Evolutionary conservation across 2,888 invertebrate species (phyloP), one percentile per base, ranked within the genome.

Genomic region (Archips crataeganus): DNA sequence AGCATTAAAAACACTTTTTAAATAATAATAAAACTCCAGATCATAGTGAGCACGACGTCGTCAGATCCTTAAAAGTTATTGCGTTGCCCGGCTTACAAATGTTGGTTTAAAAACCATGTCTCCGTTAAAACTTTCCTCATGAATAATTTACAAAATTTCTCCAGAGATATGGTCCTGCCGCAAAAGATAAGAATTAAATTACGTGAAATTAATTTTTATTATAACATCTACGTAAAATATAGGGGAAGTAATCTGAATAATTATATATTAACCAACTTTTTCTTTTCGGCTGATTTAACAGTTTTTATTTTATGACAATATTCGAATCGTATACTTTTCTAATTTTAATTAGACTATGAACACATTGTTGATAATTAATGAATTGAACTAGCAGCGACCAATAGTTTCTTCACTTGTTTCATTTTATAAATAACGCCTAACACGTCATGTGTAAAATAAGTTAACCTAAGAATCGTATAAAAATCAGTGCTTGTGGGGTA

Each of bases 61-160:
- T 76, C 80, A 85, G 87, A 82, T 82, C 84, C 81, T 76, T 77
- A 78, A 77, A 84, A 90, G 84, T 87, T 85, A 89, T 86, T 85
- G 85, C 88, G 84, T 82, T 82, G 81, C 84, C 79, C 83, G 85
- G 89, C 90, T 92, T 91, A 93, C 92, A 91, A 93, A 92, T 91
- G 92, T 91, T 87, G 91, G 90, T 90, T 93, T 92, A 90, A 93
- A 92, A 93, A 93, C 90, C 92, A 92, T 92, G 93, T 92, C 90
- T 88, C 90, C 86, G 90, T 92, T 92, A 90, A 92, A 94, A 93
- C 91, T 94, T 93, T 92, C 85, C 89, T 92, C 92, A 93, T 94
- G 93, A 94, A 94, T 94, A 93, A 93, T 94, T 94, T 93, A 93
- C 91, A 83, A 90, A 93, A 92, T 89, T 92, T 91, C 90, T 91